Evolutionary conservation across 2,888 invertebrate species (phyloP), one percentile per base, ranked within the genome.

Genomic region (Odontocolon sp.): DNA sequence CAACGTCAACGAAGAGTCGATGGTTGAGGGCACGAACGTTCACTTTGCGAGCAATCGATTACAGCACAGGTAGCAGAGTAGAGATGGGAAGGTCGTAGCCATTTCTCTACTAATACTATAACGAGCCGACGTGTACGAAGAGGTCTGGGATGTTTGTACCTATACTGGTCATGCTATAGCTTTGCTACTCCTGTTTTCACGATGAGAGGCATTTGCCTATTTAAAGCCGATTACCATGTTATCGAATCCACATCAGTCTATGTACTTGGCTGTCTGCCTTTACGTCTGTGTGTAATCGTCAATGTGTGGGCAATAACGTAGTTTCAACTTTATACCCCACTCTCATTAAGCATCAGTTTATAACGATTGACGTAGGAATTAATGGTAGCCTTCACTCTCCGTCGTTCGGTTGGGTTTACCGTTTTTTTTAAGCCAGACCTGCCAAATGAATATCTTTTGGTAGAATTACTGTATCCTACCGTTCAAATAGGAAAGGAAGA

Each of bases 11-110:
- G 31, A 52, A 42, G 11, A 18, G 42, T 56, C 28, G 54, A 28
- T 18, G 50, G 26, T n/a, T n/a, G 36, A 23, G 54, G 21, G 33
- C 26, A 38, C 36, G 63, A 75, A 59, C 66, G 64, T 75, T 70
- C 57, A 75, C 70, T 75, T 69, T 42, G 69, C 50, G 50, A 59
- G 69, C 33, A 63, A 75, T 75, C 75, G 75, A 75, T 75, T 75
- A 75, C 50, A 59, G 59, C 64, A 56, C 75, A 69, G 66, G 67
- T 33, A 68, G 68, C 45, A 33, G 47, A 31, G 18, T 54, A 31
- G 31, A 54, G 3, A 9, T 31, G 16, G 54, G n/a, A 18, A 54
- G 8, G 50, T 59, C 9, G 28, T 14, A 14, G 14, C 2, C 14
- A 21, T 26, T 28, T 16, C 9, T 28, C 31, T 16, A 31, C 31